Evolutionary conservation across 2,797 vertebrate genomes (phyloP).

Genomic region (Uromys caudimaculatus): DNA sequence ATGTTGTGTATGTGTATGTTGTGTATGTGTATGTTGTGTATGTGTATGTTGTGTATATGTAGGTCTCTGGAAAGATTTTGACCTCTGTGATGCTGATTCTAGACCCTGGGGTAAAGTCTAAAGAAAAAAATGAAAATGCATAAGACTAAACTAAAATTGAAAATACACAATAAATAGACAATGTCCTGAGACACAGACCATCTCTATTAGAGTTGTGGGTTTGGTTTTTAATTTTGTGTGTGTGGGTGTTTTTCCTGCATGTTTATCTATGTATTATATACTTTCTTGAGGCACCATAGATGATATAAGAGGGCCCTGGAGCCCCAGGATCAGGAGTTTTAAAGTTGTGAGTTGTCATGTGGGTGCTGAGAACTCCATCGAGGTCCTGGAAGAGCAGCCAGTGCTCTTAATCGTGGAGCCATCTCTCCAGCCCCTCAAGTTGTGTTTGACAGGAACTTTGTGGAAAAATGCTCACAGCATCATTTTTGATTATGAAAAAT

Average conservation of each 20-base stretch:
- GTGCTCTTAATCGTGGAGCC: background rate
- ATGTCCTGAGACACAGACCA: background rate
- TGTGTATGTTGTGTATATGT: background rate
- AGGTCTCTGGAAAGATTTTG: too few species aligned
- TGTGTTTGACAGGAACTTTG: background rate
- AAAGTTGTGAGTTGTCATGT: background rate
- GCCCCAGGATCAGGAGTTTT: background rate
- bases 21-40: too few species aligned
- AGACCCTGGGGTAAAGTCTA: background rate
- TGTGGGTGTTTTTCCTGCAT: background rate
- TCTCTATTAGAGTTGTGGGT: background rate
- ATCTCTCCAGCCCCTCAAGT: background rate
- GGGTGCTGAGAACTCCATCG: background rate
- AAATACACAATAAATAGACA: background rate
- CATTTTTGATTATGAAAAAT: background rate
- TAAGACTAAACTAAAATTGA: rapidly evolving
- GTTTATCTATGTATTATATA: background rate
- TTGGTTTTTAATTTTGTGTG: background rate
- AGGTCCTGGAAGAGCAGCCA: background rate
- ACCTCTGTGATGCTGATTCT: background rate
- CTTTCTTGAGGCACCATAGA: background rate
- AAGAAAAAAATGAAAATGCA: background rate
- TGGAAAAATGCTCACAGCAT: background rate
- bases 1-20: background rate
- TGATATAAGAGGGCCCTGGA: background rate